Base-by-base conservation (phyloP, 1,140 invertebrate species). In the Capitella teleta region DNA sequence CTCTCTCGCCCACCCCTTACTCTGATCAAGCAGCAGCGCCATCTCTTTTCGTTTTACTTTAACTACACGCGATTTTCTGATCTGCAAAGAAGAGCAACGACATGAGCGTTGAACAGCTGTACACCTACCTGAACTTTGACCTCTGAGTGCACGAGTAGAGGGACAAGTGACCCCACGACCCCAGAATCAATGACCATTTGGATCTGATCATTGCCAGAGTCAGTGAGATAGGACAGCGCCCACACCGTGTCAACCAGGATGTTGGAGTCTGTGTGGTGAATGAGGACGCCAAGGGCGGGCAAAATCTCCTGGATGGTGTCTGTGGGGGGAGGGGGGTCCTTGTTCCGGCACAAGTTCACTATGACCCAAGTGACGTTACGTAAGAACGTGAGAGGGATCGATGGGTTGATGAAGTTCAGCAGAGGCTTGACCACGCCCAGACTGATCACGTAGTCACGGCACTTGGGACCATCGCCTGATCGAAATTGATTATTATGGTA, bases 231-330 rank as follows among this genome's bases (percentile, higher is more conserved):
- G 63, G 94, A 98, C 53, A 99, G 79, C 24, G 95, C 94, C 96
- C 95, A 99, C 32, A 98, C 90, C 42, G 95, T 97, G 69, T 99
- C 95, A 43, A 98, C 91, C 61, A 98, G 77, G 64, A 98, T 96
- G 78, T 92, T 96, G 42, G 86, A 85, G 76, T 98, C 95, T 56
- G 80, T 82, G 71, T 98, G 92, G 75, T 92, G 85, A 60, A 98
- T 97, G 18, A 99, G 80, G 61, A 86, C 76, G 69, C 86, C 86
- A 19, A 99, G 79, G 42, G 94, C 92, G 40, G 95, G 94, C 58
- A 99, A 78, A 65, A 98, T 84, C 72, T 94, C 86, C 62, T 83
- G 77, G 57, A 97, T 93, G 5, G 90, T 94, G 12, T 67, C 62
- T 5, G 61, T 51, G 5, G 67, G 63, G 5, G 68, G 69, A 5